These are phyloP conservation scores for Hemibagrus wyckioides DNA, from an alignment of 2,113 vertebrate genomes.

Conservation along the genomic window DNA sequence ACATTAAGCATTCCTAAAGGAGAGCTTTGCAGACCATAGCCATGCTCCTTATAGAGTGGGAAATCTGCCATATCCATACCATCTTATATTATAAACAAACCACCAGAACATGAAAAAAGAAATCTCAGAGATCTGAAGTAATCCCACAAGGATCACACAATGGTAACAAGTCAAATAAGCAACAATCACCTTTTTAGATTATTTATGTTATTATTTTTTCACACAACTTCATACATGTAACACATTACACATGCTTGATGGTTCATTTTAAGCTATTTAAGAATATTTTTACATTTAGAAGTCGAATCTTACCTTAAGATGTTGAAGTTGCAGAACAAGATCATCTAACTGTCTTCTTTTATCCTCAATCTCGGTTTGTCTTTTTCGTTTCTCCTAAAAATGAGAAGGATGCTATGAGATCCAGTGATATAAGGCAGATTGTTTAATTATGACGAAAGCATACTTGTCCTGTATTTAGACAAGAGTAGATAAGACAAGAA, in stretches of 20 bases:
- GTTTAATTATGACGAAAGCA: neutral
- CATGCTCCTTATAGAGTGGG: neutral
- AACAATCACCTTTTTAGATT: neutral
- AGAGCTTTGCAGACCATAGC: slow-evolving; percentile 14
- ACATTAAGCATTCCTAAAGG: slow-evolving; percentile 7
- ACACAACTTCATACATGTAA: neutral
- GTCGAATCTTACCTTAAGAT: slow-evolving; percentile 96
- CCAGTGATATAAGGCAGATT: neutral
- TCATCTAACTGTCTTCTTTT: slow-evolving; percentile 93
- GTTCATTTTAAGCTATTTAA: too few species aligned
- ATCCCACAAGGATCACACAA: neutral
- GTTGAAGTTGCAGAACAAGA: slow-evolving; percentile 92
- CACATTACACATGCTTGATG: neutral
- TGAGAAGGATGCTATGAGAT: slow-evolving; percentile 47
- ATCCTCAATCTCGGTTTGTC: slow-evolving; percentile 93
- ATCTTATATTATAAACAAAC: neutral
- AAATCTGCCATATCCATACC: neutral
- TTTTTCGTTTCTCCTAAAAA: slow-evolving; percentile 92
- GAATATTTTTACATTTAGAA: too few species aligned
- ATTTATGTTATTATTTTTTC: neutral
- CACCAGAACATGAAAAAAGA: neutral
- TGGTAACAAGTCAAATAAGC: too few species aligned
- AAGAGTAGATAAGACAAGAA: neutral
- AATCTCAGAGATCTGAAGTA: neutral
- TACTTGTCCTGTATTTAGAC: neutral